Conservation (phyloP, 2,888 invertebrate species). For the Bellardia bayeri region DNA sequence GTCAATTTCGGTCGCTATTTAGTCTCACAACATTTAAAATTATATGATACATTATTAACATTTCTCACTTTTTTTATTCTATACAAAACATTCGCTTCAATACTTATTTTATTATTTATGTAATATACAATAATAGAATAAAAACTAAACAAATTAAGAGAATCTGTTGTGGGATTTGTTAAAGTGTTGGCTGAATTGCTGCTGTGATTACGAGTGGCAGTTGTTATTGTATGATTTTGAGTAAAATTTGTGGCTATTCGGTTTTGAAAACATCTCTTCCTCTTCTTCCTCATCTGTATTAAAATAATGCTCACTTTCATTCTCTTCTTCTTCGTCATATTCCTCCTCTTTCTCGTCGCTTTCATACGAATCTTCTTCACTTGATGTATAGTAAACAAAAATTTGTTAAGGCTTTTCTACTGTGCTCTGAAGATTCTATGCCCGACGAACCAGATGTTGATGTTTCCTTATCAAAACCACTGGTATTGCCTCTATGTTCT, state of each 20-base stretch:
- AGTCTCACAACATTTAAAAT: too few relatives aligned
- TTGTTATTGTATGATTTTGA: background rate
- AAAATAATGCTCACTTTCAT: conserved; percentile 63
- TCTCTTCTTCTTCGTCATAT: conserved; percentile 35
- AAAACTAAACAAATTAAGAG: conserved; percentile 33
- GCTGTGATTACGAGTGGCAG: background rate
- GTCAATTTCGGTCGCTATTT: too few relatives aligned
- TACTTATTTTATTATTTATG: too few relatives aligned
- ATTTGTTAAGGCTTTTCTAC: conserved; percentile 57
- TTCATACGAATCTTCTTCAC: conserved; percentile 64
- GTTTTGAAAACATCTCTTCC: conserved; percentile 26
- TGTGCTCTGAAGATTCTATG: conserved; percentile 78
- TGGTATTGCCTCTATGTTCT: conserved; percentile 76
- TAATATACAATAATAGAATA: background rate
- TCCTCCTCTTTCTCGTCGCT: conserved; percentile 52
- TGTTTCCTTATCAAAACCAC: conserved; percentile 81
- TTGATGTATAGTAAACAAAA: conserved; percentile 70
- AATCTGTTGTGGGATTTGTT: conserved; percentile 38
- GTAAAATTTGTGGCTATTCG: conserved; percentile 14
- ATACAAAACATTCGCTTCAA: too few relatives aligned
- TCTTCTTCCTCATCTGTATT: conserved; percentile 55
- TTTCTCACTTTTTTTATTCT: background rate
- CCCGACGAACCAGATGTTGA: conserved; percentile 81
- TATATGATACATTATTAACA: too few relatives aligned
- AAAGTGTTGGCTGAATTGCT: conserved; percentile 52